Evolutionary conservation across 2,113 vertebrate species (phyloP).

Genomic region (Hydrolagus affinis): DNA sequence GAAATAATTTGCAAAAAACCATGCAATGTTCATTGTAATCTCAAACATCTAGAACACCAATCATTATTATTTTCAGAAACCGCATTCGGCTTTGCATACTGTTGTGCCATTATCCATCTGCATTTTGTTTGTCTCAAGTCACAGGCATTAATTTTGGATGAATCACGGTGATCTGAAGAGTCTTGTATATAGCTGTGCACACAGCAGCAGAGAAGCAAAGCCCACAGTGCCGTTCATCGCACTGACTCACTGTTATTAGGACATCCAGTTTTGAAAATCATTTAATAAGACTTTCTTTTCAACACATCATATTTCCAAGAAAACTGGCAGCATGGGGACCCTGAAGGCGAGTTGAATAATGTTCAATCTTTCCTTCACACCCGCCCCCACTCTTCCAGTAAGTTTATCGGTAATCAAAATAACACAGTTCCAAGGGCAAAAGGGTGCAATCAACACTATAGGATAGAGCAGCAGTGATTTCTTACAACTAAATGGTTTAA

Average conservation of each 20-base stretch:
- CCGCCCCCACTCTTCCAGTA: not conserved
- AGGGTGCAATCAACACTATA: not conserved
- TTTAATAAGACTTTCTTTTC: not conserved
- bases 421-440: not conserved
- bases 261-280: not conserved
- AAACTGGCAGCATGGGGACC: not conserved
- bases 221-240: not conserved
- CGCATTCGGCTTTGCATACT: not conserved
- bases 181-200: not conserved
- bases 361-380: not conserved
- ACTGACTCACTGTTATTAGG: constrained; percentile 20
- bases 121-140: constrained; percentile 22
- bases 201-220: constrained; percentile 9
- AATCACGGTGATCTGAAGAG: constrained; percentile 1
- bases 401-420: not conserved
- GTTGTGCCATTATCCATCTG: constrained; percentile 7
- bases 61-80: constrained; percentile 11
- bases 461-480: not conserved
- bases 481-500: not conserved
- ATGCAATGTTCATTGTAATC: not conserved
- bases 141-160: constrained; percentile 17
- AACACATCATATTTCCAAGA: constrained; percentile 13
- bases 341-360: not conserved
- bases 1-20: not conserved
- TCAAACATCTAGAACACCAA: constrained; percentile 12